Conservation (phyloP, 1,140 invertebrate species). For the Drosophila erecta region DNA sequence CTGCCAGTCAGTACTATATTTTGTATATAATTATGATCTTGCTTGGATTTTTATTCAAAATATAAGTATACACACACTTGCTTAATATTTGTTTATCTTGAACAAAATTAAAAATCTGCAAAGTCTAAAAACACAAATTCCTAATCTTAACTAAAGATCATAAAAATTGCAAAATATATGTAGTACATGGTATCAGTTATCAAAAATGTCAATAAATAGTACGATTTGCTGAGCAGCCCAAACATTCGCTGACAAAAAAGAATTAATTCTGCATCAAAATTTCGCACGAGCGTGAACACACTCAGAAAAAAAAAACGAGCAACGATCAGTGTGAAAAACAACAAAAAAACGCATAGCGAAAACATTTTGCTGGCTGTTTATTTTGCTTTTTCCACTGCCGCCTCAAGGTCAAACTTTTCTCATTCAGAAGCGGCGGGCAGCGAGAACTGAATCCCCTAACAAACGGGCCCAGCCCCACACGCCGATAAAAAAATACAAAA, state of each 20-base stretch:
- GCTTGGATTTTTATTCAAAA: too few relatives aligned
- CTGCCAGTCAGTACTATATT: background rate
- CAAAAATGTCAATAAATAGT: background rate
- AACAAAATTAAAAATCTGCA: background rate
- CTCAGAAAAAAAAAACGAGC: conserved; percentile 5
- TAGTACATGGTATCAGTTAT: background rate
- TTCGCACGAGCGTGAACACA: background rate
- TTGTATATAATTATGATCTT: background rate
- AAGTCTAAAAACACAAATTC: background rate
- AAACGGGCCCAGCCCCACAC: conserved; percentile 50
- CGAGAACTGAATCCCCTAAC: conserved; percentile 65
- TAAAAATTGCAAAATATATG: background rate
- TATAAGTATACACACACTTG: too few relatives aligned
- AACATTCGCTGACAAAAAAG: conserved; percentile 10
- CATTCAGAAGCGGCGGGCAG: conserved; percentile 56
- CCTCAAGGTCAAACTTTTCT: conserved; percentile 81
- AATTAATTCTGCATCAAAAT: background rate
- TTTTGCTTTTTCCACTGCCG: conserved; percentile 25
- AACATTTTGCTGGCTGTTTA: conserved; percentile 43
- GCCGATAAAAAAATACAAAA: conserved; percentile 10
- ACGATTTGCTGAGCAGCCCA: background rate
- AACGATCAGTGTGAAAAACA: conserved; percentile 39
- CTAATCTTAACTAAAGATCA: background rate
- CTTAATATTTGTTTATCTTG: too few relatives aligned
- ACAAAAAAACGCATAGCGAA: conserved; percentile 61